Percentiles rank a stretch among this genome's conserved stretches.
phyloP scores from a whole-genome alignment of 2,797 vertebrate genomes.

The Lindbergichthys nudifrons region DNA sequence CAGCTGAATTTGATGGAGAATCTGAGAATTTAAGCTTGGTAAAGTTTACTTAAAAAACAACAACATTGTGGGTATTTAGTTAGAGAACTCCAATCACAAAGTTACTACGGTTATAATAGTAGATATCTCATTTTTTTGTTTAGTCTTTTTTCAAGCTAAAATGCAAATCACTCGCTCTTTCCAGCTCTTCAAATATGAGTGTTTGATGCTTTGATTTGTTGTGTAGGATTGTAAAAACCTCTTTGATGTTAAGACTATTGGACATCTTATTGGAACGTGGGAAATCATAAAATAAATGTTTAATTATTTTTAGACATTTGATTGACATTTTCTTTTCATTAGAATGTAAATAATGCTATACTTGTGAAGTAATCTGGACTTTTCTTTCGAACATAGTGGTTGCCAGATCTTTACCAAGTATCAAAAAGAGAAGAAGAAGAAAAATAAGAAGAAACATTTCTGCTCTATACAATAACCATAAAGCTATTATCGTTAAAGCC shows the following conservation, averaged over 20 bases:
- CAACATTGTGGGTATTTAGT: background rate
- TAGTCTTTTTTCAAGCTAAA: background rate
- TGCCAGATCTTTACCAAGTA: background rate
- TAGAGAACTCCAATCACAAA: background rate
- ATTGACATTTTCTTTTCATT: background rate
- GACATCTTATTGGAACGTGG: background rate
- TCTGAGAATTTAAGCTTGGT: no score
- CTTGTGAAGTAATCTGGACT: background rate
- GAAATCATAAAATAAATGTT: background rate
- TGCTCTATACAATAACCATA: background rate
- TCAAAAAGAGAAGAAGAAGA: background rate
- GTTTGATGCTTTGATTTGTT: background rate
- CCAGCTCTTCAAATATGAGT: background rate
- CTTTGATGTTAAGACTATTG: background rate
- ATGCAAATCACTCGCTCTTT: background rate
- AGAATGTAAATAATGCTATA: background rate
- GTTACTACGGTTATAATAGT: background rate
- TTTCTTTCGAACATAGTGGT: background rate
- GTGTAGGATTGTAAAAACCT: background rate
- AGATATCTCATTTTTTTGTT: no score
- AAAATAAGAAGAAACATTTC: background rate
- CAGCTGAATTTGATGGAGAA: background rate
- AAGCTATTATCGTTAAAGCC: background rate
- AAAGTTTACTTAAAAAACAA: no score
- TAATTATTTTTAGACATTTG: no score